Evolutionary conservation across 2,113 vertebrate species (phyloP).

Genomic region (Octodon degus): DNA sequence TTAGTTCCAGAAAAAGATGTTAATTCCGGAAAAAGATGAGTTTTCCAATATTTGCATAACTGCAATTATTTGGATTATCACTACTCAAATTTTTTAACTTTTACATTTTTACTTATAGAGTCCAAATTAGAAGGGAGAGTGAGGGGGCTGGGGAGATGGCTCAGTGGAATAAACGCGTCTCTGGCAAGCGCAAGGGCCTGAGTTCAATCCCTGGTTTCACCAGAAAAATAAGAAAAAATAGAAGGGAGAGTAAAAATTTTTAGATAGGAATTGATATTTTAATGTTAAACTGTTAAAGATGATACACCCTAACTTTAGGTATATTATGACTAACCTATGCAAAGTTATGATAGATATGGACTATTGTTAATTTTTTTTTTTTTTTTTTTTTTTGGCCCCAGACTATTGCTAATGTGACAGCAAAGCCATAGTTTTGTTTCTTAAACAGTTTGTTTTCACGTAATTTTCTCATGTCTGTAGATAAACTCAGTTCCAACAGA

Average conservation of each 20-base stretch:
- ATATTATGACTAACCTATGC: neutral
- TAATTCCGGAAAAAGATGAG: neutral
- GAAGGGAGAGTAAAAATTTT: neutral
- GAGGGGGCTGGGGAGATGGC: too few species aligned
- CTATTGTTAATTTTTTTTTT: neutral
- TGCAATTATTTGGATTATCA: neutral
- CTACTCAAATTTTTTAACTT: neutral
- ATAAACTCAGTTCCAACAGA: neutral
- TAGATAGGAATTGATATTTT: neutral
- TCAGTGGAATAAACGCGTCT: too few species aligned
- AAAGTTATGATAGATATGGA: neutral
- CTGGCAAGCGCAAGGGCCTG: too few species aligned
- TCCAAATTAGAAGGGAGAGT: neutral
- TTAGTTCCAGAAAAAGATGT: constrained; percentile 14
- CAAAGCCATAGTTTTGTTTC: neutral
- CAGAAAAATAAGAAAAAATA: neutral
- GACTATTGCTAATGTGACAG: neutral
- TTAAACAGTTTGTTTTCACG: neutral
- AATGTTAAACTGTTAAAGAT: constrained; percentile 13
- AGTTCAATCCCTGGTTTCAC: too few species aligned
- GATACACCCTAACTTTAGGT: neutral
- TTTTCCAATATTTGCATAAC: neutral
- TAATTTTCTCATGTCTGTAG: neutral
- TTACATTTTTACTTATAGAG: neutral
- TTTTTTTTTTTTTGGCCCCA: too few species aligned